These are phyloP conservation scores for Dinocampus coccinellae DNA, from an alignment of 2,888 invertebrate genomes.

Conservation along the genomic window DNA sequence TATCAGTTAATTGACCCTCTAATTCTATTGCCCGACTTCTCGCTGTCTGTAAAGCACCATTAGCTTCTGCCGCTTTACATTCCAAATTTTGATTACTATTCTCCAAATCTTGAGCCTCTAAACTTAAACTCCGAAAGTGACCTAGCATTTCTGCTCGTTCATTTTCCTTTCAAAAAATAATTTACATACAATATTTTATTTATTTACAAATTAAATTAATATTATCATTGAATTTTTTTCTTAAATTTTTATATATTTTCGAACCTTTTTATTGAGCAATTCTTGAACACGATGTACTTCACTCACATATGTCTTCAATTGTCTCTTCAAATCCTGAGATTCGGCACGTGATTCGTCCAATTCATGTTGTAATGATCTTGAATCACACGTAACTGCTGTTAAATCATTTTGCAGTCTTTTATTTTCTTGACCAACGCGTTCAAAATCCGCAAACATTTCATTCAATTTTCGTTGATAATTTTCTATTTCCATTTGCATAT, in stretches of 20 bases:
- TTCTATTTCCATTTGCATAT: constrained; percentile 70
- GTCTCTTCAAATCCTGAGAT: constrained; percentile 80
- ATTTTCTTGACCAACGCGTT: constrained; percentile 76
- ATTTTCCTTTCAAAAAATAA: constrained; percentile 73
- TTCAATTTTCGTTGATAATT: constrained; percentile 75
- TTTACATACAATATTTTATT: constrained; percentile 11
- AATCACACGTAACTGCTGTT: constrained; percentile 75
- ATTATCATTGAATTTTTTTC: background rate
- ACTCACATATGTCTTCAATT: constrained; percentile 84
- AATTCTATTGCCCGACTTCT: constrained; percentile 75
- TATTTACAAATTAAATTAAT: background rate
- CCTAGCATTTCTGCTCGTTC: constrained; percentile 86
- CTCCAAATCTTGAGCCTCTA: constrained; percentile 83
- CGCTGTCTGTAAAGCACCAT: constrained; percentile 73
- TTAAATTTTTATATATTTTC: background rate
- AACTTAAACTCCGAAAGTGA: constrained; percentile 82
- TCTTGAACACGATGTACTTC: constrained; percentile 86
- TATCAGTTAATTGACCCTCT: constrained; percentile 75
- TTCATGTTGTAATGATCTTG: constrained; percentile 76
- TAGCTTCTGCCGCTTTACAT: constrained; percentile 80
- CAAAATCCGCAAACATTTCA: constrained; percentile 72
- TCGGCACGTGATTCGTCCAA: constrained; percentile 79
- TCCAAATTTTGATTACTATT: constrained; percentile 85
- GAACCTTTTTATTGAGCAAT: constrained; percentile 77
- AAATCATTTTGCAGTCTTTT: constrained; percentile 82